Evolutionary conservation across 1,140 invertebrate species (phyloP).

Genomic region (Uloborus diversus): DNA sequence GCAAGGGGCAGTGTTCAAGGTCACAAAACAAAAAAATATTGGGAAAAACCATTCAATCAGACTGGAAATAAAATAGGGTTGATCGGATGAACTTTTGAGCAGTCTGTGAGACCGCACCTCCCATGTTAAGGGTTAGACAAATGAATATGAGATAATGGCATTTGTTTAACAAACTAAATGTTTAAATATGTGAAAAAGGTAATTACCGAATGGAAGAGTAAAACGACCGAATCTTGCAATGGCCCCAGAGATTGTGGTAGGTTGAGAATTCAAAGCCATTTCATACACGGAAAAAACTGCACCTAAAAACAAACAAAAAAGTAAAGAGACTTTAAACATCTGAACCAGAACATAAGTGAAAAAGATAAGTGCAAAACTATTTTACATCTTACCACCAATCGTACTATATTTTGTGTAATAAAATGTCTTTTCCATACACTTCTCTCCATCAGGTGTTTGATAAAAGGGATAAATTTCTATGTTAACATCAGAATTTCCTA

Average conservation of each 20-base stretch:
- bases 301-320: constrained; percentile 21
- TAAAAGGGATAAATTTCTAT: constrained; percentile 17
- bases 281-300: constrained; percentile 20
- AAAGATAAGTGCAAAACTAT: neutral
- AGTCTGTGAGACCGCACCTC: too few species aligned
- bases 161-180: too few species aligned
- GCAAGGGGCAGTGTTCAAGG: too few species aligned
- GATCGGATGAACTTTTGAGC: too few species aligned
- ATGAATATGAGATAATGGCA: too few species aligned
- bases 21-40: too few species aligned
- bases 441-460: constrained; percentile 15
- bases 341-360: neutral
- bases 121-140: too few species aligned
- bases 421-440: constrained; percentile 33
- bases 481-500: too few species aligned
- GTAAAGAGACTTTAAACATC: neutral
- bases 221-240: constrained; percentile 26
- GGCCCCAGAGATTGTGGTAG: neutral
- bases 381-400: constrained; percentile 10
- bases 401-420: constrained; percentile 32
- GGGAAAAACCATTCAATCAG: too few species aligned
- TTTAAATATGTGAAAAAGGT: too few species aligned
- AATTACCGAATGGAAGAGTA: constrained; percentile 27
- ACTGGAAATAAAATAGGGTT: too few species aligned
- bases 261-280: constrained; percentile 6